phyloP scores from a whole-genome alignment of 2,113 vertebrate species.

The Spheniscus mendiculus region DNA sequence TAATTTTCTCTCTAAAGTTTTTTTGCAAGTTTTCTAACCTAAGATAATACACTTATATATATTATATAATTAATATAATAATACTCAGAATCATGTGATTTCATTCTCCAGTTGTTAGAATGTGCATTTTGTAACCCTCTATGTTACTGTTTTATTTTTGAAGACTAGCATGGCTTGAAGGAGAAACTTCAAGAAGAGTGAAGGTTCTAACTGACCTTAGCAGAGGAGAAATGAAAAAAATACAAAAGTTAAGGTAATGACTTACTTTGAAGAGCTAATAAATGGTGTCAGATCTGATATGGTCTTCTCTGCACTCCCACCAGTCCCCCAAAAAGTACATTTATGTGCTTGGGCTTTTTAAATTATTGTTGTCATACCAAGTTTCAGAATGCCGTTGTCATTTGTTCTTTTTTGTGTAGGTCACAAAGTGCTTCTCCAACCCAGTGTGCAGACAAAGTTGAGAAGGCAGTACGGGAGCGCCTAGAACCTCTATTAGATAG shows the following conservation, averaged over 20 bases:
- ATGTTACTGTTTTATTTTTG: not conserved
- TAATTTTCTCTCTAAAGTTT: not conserved
- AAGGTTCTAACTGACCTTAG: not conserved
- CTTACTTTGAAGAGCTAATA: not conserved
- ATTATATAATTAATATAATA: too few relatives aligned
- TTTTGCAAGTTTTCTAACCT: not conserved
- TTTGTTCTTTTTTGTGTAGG: constrained; percentile 55
- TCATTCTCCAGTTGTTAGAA: not conserved
- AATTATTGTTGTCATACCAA: not conserved
- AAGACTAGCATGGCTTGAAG: constrained; percentile 3
- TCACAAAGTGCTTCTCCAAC: constrained; percentile 56
- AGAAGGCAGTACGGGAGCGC: constrained; percentile 2
- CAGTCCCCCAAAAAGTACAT: not conserved
- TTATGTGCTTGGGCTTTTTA: not conserved
- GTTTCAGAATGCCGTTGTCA: not conserved
- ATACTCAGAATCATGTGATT: not conserved
- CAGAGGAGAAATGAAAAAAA: constrained; percentile 12
- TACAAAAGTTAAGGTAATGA: constrained; percentile 1
- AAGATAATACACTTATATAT: too few relatives aligned
- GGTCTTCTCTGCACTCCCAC: not conserved
- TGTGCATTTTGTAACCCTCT: not conserved
- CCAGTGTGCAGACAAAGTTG: not conserved
- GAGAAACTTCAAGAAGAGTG: not conserved
- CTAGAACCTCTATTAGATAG: constrained; percentile 62
- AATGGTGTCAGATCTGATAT: not conserved